Evolutionary conservation across 2,113 vertebrate genomes (phyloP).

Genomic region (Raphicerus campestris): DNA sequence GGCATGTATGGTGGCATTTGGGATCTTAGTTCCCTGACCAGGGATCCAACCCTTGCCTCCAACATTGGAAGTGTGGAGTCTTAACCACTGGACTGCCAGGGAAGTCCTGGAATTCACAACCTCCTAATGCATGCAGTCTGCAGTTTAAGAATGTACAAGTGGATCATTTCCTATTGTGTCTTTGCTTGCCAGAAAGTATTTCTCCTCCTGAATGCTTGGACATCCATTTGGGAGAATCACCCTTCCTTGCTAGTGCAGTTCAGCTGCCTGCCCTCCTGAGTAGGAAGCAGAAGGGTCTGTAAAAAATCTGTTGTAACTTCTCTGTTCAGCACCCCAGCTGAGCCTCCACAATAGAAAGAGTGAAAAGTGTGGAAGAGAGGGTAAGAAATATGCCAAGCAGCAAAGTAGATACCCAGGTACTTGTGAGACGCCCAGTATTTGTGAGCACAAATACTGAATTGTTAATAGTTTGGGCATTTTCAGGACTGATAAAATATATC

Average conservation of each 20-base stretch:
- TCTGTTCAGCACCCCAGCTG: not conserved
- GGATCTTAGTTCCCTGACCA: not conserved
- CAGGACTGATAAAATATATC: not conserved
- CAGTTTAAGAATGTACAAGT: not conserved
- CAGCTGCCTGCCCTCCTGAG: not conserved
- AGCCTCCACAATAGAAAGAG: not conserved
- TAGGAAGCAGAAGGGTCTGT: not conserved
- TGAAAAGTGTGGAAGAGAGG: not conserved
- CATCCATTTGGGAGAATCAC: not conserved
- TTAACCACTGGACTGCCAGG: not conserved
- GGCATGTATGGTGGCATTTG: not conserved
- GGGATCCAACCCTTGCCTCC: not conserved
- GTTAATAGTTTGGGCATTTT: not conserved
- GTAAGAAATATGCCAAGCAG: not conserved
- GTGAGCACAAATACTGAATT: not conserved
- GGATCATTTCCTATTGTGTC: not conserved
- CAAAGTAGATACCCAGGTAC: not conserved
- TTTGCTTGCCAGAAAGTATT: not conserved
- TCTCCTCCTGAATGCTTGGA: not conserved
- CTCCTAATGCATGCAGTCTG: not conserved
- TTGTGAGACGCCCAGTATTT: not conserved
- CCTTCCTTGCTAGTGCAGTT: not conserved
- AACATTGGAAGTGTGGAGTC: not conserved
- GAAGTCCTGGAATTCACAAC: not conserved
- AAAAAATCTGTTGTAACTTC: not conserved